Base-by-base conservation (phyloP, 2,888 invertebrate species). In the Rotaria socialis region DNA sequence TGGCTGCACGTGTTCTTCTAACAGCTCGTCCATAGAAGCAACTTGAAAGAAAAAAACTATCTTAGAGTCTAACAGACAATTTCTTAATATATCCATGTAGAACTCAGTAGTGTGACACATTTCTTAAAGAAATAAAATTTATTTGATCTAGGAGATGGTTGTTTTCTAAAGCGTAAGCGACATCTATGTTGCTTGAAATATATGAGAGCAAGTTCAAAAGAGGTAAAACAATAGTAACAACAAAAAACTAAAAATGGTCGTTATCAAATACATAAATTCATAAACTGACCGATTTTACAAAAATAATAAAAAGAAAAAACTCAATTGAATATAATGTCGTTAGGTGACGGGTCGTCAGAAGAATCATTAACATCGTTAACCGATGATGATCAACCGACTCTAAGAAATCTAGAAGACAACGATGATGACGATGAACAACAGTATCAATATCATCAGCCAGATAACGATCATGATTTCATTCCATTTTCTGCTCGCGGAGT, bases 401-500 rank as follows among this genome's bases (percentile, higher is more conserved):
- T 80, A n/a, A 47, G 47, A 2, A 43, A 80, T 43, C 16, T n/a
- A 7, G 47, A 80, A 11, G 80, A 80, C 24, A 47, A 47, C 24
- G 41, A 75, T n/a, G 75, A 80, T 80, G 47, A 47, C 6, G n/a
- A 80, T 27, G 27, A 67, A 8, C 35, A 67, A 35, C 80, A 47
- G n/a, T 47, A 47, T 14, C n/a, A 47, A 14, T 47, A 22, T n/a
- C 2, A 43, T 24, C 19, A 47, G 14, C 22, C 47, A 14, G 41
- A 47, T 24, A 24, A 24, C 47, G 43, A 80, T 24, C 47, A 47
- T 41, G 80, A 80, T n/a, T 80, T 80, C n/a, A 47, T 80, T 6
- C 80, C 47, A n/a, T 80, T 80, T 24, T 80, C 80, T 8, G 80
- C 80, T n/a, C 80, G 80, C 11, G 89, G 90, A 22, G 88, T 88